phyloP scores from a whole-genome alignment of 2,113 vertebrate genomes.

The Craseonycteris thonglongyai region DNA sequence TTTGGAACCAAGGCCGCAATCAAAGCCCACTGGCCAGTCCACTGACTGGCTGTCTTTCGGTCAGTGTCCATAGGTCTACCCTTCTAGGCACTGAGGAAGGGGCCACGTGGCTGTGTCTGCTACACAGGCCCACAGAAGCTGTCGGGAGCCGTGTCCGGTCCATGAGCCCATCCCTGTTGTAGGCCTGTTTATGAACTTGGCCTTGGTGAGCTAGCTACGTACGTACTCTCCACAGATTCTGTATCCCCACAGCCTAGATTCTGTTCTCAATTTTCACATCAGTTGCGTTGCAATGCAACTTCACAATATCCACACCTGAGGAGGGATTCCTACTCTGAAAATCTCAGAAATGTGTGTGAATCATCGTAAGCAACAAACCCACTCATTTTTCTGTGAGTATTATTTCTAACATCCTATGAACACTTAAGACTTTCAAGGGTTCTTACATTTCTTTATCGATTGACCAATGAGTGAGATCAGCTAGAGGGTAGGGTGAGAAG shows the following conservation, averaged over 20 bases:
- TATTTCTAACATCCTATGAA: not conserved
- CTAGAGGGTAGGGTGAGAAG: not conserved
- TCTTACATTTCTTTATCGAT: not conserved
- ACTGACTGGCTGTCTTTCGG: not conserved
- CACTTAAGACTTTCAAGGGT: not conserved
- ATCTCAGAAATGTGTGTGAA: not conserved
- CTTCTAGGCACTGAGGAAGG: not conserved
- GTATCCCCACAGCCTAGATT: not conserved
- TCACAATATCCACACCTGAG: not conserved
- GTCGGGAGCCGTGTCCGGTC: not conserved
- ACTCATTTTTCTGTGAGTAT: not conserved
- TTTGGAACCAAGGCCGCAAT: not conserved
- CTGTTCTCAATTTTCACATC: not conserved
- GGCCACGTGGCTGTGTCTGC: fast-evolving
- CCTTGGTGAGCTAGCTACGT: not conserved
- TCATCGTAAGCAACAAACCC: not conserved
- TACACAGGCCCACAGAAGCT: not conserved
- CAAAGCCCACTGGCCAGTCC: not conserved
- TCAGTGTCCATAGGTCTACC: not conserved
- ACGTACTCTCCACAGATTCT: not conserved
- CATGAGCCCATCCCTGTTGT: not conserved
- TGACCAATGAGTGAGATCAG: not conserved
- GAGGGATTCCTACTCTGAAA: not conserved
- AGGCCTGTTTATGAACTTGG: not conserved
- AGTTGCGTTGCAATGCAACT: not conserved